These are phyloP conservation scores for Galendromus occidentalis DNA, from an alignment of 1,140 invertebrate genomes.

Conservation along the genomic window DNA sequence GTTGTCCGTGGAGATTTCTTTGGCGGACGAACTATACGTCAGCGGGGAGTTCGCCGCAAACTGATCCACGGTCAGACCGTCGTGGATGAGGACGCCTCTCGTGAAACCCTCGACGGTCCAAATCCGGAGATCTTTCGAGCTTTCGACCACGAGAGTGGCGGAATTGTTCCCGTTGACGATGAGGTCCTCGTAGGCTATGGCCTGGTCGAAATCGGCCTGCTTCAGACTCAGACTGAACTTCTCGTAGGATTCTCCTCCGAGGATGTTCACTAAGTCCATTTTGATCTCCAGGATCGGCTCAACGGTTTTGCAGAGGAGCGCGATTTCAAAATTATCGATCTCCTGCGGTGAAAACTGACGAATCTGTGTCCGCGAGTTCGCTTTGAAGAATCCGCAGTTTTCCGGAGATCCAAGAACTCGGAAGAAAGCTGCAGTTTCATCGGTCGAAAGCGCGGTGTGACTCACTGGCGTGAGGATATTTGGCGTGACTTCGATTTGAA, in stretches of 20 bases:
- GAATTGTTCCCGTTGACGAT: not conserved
- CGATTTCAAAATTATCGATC: not conserved
- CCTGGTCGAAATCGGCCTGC: not conserved
- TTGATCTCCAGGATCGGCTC: not conserved
- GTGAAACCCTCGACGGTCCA: not conserved
- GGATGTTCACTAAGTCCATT: slow-evolving; percentile 6
- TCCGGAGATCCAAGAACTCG: not conserved
- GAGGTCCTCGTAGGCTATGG: not conserved
- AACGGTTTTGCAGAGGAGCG: not conserved
- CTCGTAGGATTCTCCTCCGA: not conserved
- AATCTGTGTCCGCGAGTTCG: not conserved
- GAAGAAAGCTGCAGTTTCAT: not conserved
- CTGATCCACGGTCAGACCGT: not conserved
- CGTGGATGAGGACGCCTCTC: not conserved
- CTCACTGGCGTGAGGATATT: not conserved
- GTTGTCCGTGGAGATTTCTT: not conserved
- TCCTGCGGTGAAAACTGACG: not conserved
- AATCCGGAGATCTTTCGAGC: not conserved
- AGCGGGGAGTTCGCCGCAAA: not conserved
- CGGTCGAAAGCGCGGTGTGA: not conserved
- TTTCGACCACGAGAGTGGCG: not conserved
- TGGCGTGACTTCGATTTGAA: not conserved
- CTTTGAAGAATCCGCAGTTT: not conserved
- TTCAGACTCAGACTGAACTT: not conserved
- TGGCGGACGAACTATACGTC: not conserved